These are phyloP conservation scores for Philaethria dido DNA, from an alignment of 2,888 invertebrate genomes.

Conservation along the genomic window DNA sequence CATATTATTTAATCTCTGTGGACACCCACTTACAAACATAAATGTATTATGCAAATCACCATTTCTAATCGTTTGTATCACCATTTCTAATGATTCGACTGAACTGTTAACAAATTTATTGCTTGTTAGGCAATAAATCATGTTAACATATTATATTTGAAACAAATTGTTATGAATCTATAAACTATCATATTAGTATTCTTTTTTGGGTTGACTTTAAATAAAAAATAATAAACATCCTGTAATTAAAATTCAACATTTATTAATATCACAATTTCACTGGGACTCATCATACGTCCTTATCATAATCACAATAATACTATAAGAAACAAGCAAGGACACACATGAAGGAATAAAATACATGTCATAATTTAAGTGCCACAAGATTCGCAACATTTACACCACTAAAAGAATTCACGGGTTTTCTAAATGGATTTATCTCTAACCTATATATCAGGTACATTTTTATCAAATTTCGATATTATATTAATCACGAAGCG, in stretches of 20 bases:
- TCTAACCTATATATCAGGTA: slow-evolving; percentile 71
- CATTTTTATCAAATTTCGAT: slow-evolving; percentile 55
- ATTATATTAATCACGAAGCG: slow-evolving; percentile 54
- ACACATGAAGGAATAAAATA: slow-evolving; percentile 43
- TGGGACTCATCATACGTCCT: slow-evolving; percentile 65
- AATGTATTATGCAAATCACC: slow-evolving; percentile 40
- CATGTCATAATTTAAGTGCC: slow-evolving; percentile 49
- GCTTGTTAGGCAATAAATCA: slow-evolving; percentile 7
- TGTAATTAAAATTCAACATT: slow-evolving; percentile 65
- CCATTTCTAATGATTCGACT: slow-evolving; percentile 27
- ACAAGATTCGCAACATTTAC: slow-evolving; percentile 48
- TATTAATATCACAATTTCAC: slow-evolving; percentile 82
- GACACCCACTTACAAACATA: slow-evolving; percentile 36
- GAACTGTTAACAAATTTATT: slow-evolving; percentile 19
- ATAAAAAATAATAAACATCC: slow-evolving; percentile 41
- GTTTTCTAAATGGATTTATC: slow-evolving; percentile 54
- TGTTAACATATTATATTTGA: not conserved
- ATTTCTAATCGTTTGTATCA: slow-evolving; percentile 25
- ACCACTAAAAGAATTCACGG: slow-evolving; percentile 58
- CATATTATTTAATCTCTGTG: slow-evolving; percentile 42
- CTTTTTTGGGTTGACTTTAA: slow-evolving; percentile 27
- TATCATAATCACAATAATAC: slow-evolving; percentile 56
- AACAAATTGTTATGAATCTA: not conserved
- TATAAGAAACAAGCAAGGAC: slow-evolving; percentile 45
- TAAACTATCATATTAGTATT: not conserved